Evolutionary conservation across 2,113 vertebrate species (phyloP), one percentile per base, ranked within the genome.

Genomic region (Alexandromys fortis): DNA sequence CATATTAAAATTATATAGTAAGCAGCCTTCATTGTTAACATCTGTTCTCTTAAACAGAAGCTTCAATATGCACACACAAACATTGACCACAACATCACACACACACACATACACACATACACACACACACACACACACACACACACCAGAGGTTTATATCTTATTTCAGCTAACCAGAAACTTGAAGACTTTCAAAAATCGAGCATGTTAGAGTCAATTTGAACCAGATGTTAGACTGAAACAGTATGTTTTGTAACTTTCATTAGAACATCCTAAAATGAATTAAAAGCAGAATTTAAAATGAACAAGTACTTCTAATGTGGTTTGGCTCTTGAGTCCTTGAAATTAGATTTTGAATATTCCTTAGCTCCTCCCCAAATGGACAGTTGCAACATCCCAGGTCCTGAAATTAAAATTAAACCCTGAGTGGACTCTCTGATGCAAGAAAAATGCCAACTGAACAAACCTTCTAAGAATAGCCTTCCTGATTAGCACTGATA

Each of bases 271-370:
- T 73, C 78, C 58, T 86, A 87, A 94, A 96, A 42, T 87, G 85
- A 95, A 94, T 97, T 86, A 94, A 95, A 94, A 94, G 52, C 70
- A 92, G 70, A 88, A 63, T 94, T 30, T 92, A 92, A 85, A 72
- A 89, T 87, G 38, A 47, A 42, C 49, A 76, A 65, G 28, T 85
- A 83, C 79, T 92, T 96, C 49, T 96, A 45, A 90, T 87, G 67
- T 94, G 89, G 47, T 87, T 97, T 95, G 70, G 83, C 81, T 79
- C 73, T 89, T 90, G 17, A 81, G 24, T 65, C 52, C 35, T 17
- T 93, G 72, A 94, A 86, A 81, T 95, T 14, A 55, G 65, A 96
- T 92, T 97, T 85, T 91, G 12, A 92, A 52, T 35, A 92, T 61
- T 30, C 17, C 26, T 92, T 90, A 67, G 38, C 28, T 35, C 35